phyloP scores from a whole-genome alignment of 2,797 vertebrate species.

The Pseudochaenichthys georgianus region DNA sequence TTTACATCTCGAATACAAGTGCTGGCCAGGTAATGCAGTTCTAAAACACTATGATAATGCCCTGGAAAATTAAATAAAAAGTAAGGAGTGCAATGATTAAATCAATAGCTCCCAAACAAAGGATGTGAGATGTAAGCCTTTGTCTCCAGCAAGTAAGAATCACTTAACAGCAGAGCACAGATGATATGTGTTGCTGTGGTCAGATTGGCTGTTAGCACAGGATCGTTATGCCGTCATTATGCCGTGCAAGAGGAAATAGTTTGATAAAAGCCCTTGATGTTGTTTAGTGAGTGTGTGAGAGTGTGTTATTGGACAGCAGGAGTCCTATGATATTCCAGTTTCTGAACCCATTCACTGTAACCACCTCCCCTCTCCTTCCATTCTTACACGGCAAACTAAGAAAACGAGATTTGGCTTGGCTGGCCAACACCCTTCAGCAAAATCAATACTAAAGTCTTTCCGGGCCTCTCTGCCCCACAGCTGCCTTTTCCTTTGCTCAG shows the following conservation, averaged over 20 bases:
- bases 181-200: conserved; percentile 68
- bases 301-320: conserved; percentile 72
- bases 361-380: conserved; percentile 64
- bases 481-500: conserved; percentile 87
- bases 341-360: conserved; percentile 65
- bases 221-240: conserved; percentile 75
- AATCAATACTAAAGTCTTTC: conserved; percentile 92
- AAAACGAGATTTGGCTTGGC: conserved; percentile 82
- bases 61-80: conserved; percentile 22
- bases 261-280: conserved; percentile 80
- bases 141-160: conserved; percentile 71
- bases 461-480: conserved; percentile 82
- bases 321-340: conserved; percentile 72
- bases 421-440: conserved; percentile 82
- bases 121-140: conserved; percentile 55
- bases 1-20: neutral
- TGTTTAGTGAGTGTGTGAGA: conserved; percentile 71
- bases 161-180: conserved; percentile 68
- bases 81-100: conserved; percentile 51
- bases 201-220: conserved; percentile 73
- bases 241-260: conserved; percentile 77
- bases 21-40: conserved; percentile 1
- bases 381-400: conserved; percentile 69
- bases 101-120: conserved; percentile 67
- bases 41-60: conserved; percentile 7